Percentiles rank a stretch among this genome's conserved stretches.
These are phyloP conservation scores for Drosophila nebulosa DNA, from an alignment of 1,140 invertebrate species.

Conservation along the genomic window DNA sequence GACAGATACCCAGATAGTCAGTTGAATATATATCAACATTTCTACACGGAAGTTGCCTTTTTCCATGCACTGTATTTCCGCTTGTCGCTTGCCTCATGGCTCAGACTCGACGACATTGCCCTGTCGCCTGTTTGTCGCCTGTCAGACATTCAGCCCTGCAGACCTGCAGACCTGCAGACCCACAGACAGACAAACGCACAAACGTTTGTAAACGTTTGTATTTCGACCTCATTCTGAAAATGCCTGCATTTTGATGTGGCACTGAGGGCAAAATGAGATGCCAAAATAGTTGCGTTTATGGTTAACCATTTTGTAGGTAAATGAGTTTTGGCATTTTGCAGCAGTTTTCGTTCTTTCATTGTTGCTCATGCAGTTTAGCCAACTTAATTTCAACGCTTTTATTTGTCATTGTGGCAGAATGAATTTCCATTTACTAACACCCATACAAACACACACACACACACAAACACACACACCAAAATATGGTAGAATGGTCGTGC, in stretches of 20 bases:
- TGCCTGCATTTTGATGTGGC: constrained; percentile 28
- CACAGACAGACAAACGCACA: not conserved
- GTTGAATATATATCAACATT: constrained; percentile 58
- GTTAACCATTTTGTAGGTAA: constrained; percentile 64
- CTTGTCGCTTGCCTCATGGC: constrained; percentile 36
- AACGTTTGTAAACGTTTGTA: no score
- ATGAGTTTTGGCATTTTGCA: constrained; percentile 56
- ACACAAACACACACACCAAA: constrained; percentile 19
- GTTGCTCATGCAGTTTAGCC: constrained; percentile 25
- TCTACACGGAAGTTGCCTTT: constrained; percentile 63
- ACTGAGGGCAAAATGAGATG: constrained; percentile 48
- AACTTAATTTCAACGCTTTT: constrained; percentile 64
- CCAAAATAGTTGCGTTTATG: constrained; percentile 78
- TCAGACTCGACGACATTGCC: not conserved
- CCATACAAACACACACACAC: constrained; percentile 40
- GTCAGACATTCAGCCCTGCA: constrained; percentile 21
- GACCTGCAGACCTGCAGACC: not conserved
- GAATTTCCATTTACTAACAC: no score
- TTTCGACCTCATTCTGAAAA: constrained; percentile 11
- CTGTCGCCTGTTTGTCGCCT: constrained; percentile 58
- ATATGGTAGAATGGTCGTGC: not conserved
- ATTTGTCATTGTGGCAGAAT: constrained; percentile 27
- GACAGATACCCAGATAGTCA: not conserved
- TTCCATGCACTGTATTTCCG: constrained; percentile 48
- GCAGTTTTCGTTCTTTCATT: constrained; percentile 9